phyloP scores from a whole-genome alignment of 2,113 vertebrate genomes.

The Notarius quadriscutis region DNA sequence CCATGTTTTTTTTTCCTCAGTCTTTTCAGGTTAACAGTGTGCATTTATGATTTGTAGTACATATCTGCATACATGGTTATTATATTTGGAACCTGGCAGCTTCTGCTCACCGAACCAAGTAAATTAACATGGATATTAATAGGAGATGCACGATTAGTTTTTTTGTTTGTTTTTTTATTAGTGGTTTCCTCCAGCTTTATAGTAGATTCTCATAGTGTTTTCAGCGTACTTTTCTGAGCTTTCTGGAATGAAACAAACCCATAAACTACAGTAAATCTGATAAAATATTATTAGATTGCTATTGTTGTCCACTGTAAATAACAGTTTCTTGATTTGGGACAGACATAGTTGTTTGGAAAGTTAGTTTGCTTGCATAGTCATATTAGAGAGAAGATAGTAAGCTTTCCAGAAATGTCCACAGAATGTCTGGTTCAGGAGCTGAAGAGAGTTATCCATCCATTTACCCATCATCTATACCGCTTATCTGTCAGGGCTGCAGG shows the following conservation, averaged over 20 bases:
- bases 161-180: not conserved
- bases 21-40: not conserved
- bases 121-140: not conserved
- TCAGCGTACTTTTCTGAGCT: not conserved
- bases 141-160: not conserved
- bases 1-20: too few species aligned
- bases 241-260: not conserved
- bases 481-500: too few species aligned
- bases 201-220: too few species aligned
- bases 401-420: too few species aligned
- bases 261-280: not conserved
- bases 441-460: too few species aligned
- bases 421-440: too few species aligned
- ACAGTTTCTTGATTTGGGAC: not conserved
- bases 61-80: not conserved
- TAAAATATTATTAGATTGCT: not conserved
- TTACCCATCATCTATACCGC: too few species aligned
- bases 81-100: not conserved
- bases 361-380: not conserved
- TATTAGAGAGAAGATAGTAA: not conserved
- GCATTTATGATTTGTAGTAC: not conserved
- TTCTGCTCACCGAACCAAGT: not conserved
- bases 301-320: not conserved
- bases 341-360: too few species aligned
- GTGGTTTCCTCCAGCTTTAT: not conserved